These are phyloP conservation scores for Zaprionus capensis DNA, from an alignment of 1,140 invertebrate species.

Conservation along the genomic window DNA sequence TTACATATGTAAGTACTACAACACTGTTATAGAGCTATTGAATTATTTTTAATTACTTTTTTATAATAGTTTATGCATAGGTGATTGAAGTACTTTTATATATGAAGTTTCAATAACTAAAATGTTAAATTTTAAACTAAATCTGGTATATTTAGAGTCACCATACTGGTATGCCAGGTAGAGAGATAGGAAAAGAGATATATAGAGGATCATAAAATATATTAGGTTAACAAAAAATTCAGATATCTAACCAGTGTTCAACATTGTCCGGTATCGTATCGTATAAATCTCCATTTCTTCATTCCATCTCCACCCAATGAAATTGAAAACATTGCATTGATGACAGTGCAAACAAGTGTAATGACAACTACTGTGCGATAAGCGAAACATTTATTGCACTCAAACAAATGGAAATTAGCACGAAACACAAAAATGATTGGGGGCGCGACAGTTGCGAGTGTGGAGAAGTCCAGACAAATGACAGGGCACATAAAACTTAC, in stretches of 20 bases:
- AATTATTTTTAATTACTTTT: too few species aligned
- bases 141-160: background rate
- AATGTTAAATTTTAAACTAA: too few species aligned
- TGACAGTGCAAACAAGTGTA: slow-evolving; percentile 75
- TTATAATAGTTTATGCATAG: too few species aligned
- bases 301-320: background rate
- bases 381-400: slow-evolving; percentile 45
- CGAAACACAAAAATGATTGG: slow-evolving; percentile 37
- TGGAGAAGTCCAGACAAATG: slow-evolving; percentile 32
- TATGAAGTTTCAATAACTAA: too few species aligned
- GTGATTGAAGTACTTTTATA: too few species aligned
- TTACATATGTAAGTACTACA: too few species aligned
- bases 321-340: slow-evolving; percentile 64
- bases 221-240: background rate
- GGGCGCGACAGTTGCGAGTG: too few species aligned
- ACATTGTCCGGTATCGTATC: background rate
- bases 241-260: background rate
- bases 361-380: slow-evolving; percentile 56
- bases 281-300: background rate
- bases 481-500: slow-evolving; percentile 47
- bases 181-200: background rate
- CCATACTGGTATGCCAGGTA: too few species aligned
- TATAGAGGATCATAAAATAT: background rate
- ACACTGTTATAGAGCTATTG: too few species aligned
- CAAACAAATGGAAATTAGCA: slow-evolving; percentile 65